Evolutionary conservation across 2,888 invertebrate genomes (phyloP).

Genomic region (Elysia crispata): DNA sequence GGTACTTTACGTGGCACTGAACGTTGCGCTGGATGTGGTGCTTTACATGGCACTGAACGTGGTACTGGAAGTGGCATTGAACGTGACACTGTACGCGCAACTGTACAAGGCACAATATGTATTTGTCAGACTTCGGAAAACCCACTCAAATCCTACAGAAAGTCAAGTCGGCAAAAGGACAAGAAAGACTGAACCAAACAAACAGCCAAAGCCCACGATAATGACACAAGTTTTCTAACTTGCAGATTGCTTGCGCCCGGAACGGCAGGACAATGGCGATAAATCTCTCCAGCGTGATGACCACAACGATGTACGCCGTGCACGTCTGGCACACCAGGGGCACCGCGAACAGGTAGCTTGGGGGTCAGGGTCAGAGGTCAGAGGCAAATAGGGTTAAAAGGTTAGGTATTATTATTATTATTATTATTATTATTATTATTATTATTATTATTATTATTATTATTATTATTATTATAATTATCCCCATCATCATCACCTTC

Average conservation of each 20-base stretch:
- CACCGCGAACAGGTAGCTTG: constrained; percentile 45
- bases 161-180: too few species aligned
- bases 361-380: neutral
- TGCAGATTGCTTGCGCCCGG: constrained; percentile 48
- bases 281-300: constrained; percentile 54
- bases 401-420: too few species aligned
- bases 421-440: neutral
- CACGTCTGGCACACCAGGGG: constrained; percentile 51
- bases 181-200: too few species aligned
- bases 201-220: neutral
- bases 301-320: constrained; percentile 47
- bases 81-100: too few species aligned
- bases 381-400: neutral
- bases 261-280: constrained; percentile 53
- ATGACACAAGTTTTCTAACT: neutral
- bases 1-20: too few species aligned
- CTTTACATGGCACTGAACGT: too few species aligned
- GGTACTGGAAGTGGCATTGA: too few species aligned
- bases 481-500: too few species aligned
- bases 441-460: neutral
- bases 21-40: too few species aligned
- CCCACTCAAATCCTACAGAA: too few species aligned
- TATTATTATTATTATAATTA: neutral
- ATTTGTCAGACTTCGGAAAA: too few species aligned
- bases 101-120: too few species aligned